Evolutionary conservation across 2,888 invertebrate species (phyloP).

Genomic region (Ceraclea dissimilis): DNA sequence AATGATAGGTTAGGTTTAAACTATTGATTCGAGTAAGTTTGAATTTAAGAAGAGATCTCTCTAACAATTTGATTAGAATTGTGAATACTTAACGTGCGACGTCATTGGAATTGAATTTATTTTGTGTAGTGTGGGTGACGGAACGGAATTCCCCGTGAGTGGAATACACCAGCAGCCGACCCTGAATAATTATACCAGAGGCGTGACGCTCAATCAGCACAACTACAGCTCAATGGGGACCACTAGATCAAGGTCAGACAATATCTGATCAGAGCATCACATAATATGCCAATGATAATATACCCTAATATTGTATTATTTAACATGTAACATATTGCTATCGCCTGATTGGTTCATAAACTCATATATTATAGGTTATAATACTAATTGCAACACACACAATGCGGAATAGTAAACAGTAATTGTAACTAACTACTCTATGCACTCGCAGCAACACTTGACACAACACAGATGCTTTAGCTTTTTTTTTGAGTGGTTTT

Average conservation of each 20-base stretch:
- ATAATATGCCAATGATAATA: conserved; percentile 4
- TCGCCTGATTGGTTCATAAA: conserved; percentile 1
- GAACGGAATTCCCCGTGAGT: conserved; percentile 77
- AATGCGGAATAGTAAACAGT: background rate
- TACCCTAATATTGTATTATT: background rate
- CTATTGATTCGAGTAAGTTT: too few species aligned
- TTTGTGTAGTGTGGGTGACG: conserved; percentile 75
- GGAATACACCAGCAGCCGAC: conserved; percentile 56
- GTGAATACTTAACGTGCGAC: too few species aligned
- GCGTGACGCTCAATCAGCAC: conserved; percentile 38
- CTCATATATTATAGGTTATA: background rate
- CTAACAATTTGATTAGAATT: too few species aligned
- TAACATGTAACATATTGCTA: background rate
- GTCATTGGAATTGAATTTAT: conserved; percentile 7
- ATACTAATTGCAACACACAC: background rate
- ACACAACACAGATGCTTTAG: too few species aligned
- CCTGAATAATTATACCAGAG: conserved; percentile 47
- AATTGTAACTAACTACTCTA: background rate
- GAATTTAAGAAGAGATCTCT: too few species aligned
- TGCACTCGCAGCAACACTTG: too few species aligned
- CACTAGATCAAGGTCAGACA: conserved; percentile 74
- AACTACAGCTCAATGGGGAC: conserved; percentile 86
- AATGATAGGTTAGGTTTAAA: too few species aligned
- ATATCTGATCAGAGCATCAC: conserved; percentile 20
- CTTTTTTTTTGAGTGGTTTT: too few species aligned